Base-by-base conservation (phyloP, 2,797 vertebrate genomes). In the Rhinichthys osculus region DNA sequence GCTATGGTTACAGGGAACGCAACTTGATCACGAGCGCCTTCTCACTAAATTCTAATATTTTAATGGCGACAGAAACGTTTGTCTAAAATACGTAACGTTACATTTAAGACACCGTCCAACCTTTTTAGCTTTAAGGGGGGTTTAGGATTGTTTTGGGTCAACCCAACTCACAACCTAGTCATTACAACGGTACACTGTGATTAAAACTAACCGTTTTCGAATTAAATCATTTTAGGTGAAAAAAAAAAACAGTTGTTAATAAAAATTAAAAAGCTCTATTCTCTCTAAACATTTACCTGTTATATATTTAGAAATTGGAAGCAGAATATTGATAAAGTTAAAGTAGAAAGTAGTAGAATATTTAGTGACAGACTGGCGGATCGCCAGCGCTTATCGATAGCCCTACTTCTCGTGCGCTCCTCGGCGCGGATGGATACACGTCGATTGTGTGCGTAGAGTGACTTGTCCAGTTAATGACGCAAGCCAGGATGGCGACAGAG, bases 381-480 rank as follows among this genome's bases (percentile, higher is more conserved):
- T 73, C 88, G 86, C 69, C 88, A 85, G 10, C 23, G 17, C 72
- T 83, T 87, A 91, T 91, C 86, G 89, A 90, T 89, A 66, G 86
- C 9, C 54, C 85, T 88, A 89, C 78, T 89, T 88, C 73, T 47
- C 87, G 81, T 76, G 86, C 77, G 85, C 88, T 85, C 76, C 86
- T 92, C 89, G 82, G 74, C 90, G 95, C 95, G 95, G 96, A 96
- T 92, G 96, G 93, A 96, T 95, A 96, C 94, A 82, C 88, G 88
- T 87, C 90, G 92, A 94, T 94, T 92, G 89, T 90, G 92, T 88
- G 92, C 90, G 95, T 91, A 94, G 91, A 71, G 87, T 90, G 95
- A 92, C 94, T 93, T 90, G 95, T 96, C 95, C 94, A 93, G 95
- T 94, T 95, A 95, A 95, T 96, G 96, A 96, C 96, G 96, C 95